Evolutionary conservation across 2,888 invertebrate genomes (phyloP).

Genomic region (Marronus borbonicus): DNA sequence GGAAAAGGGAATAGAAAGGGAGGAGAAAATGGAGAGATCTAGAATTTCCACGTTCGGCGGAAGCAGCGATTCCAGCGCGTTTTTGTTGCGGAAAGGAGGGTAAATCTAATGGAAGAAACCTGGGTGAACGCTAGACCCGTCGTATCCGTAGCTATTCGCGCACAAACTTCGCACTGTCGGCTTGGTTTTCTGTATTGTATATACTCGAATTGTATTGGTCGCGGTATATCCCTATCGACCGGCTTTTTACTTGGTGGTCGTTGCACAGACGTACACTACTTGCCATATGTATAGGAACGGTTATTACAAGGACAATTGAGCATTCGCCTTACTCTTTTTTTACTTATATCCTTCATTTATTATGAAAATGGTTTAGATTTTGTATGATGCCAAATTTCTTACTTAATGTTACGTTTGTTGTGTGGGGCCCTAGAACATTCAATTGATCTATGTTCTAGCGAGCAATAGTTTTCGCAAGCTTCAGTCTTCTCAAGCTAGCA

Average conservation of each 20-base stretch:
- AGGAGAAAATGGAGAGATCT: background rate
- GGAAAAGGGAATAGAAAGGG: background rate
- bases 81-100: background rate
- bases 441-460: no score
- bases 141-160: background rate
- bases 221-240: slow-evolving; percentile 15
- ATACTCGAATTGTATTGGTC: slow-evolving; percentile 35
- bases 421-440: no score
- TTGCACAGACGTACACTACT: background rate
- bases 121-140: background rate
- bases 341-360: no score
- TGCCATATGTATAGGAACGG: no score
- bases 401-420: no score
- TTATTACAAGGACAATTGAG: background rate
- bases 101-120: background rate
- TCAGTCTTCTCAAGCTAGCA: no score
- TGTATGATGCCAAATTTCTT: no score
- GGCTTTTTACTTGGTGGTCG: background rate
- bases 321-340: no score
- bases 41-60: background rate
- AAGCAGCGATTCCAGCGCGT: background rate
- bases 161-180: background rate
- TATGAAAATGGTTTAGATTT: no score
- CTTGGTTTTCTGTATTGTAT: background rate
- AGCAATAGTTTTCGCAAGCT: no score